Evolutionary conservation across 2,797 vertebrate genomes (phyloP), one percentile per base, ranked within the genome.

Genomic region (Gorsachius magnificus): DNA sequence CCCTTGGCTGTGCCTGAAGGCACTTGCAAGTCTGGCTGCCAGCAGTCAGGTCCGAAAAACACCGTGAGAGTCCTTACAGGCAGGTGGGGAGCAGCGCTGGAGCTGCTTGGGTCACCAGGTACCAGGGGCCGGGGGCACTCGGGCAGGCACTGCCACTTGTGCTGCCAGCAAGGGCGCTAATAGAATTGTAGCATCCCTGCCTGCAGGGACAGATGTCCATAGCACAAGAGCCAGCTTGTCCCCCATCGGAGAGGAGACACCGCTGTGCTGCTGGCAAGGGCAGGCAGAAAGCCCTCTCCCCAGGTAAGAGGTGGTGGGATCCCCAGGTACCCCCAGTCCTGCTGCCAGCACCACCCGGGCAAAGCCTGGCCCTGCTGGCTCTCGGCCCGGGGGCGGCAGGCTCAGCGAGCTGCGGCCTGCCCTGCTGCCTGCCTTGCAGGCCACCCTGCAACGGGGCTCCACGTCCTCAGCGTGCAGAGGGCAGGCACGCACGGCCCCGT

Each of bases 321-420:
- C 11, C 64, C 38, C 25, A 10, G 51, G 53, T 46, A 46, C 26
- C 26, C 57, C 45, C 31, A 18, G 50, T 33, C 80, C 38, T 3
- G 3, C 25, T 31, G 36, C 68, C 57, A 60, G 76, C 25, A 16
- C 7, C 1, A 5, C 41, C 24, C 0, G 5, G 45, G 65, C n/a
- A 65, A 64, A 46, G 36, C 53, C 35, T 24, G 17, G 26, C 26
- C 4, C 22, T 0, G 2, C 43, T 35, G 83, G 43, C 43, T 50
- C 17, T 14, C 58, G 50, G 28, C 66, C 29, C 18, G 7, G 11
- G 75, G 45, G 31, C n/a, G 3, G 13, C 0, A 0, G 58, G 58
- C 54, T 56, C 11, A 0, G 38, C 0, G 11, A 89, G 48, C 66
- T 64, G 60, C 7, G 16, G 16, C 41, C 41, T 43, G 41, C 41